A percentile compares a stretch with the other conserved stretches of the same genome.
Evolutionary conservation across 2,113 vertebrate species (phyloP).

Genomic region (Verasper variegatus): DNA sequence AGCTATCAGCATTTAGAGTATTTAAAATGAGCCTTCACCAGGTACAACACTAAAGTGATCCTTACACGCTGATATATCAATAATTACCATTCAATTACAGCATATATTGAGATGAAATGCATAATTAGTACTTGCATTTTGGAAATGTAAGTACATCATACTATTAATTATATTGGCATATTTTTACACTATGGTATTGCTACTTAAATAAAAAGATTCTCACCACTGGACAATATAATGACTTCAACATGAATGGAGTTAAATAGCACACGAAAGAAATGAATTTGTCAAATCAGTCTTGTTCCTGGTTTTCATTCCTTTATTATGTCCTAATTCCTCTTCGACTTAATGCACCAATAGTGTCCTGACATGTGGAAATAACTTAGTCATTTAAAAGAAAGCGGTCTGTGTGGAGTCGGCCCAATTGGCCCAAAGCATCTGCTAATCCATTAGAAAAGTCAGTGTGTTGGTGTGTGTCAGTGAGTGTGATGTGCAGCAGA

Average conservation of each 20-base stretch:
- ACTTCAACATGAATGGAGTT: too few species aligned
- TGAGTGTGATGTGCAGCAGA: constrained; percentile 29
- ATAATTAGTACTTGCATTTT: too few species aligned
- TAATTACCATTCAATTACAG: not conserved
- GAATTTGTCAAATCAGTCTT: not conserved
- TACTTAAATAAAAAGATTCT: too few species aligned
- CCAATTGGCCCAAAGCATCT: constrained; percentile 31
- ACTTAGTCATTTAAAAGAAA: not conserved
- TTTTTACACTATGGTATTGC: not conserved
- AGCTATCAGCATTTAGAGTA: not conserved
- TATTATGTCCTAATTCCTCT: not conserved
- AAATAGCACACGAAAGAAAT: too few species aligned
- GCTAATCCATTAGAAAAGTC: constrained; percentile 23
- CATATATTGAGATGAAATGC: not conserved
- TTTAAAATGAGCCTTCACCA: not conserved
- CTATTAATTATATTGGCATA: not conserved
- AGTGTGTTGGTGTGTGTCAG: constrained; percentile 29
- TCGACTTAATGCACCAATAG: not conserved
- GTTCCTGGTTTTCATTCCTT: not conserved
- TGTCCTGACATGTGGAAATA: constrained; percentile 8
- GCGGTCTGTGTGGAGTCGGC: constrained; percentile 5
- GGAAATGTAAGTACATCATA: too few species aligned
- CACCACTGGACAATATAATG: too few species aligned
- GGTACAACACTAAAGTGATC: not conserved
- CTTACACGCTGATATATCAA: not conserved